A percentile compares a stretch with the other conserved stretches of the same genome.
These are phyloP conservation scores for Meandrusa payeni DNA, from an alignment of 2,888 invertebrate genomes.

Conservation along the genomic window DNA sequence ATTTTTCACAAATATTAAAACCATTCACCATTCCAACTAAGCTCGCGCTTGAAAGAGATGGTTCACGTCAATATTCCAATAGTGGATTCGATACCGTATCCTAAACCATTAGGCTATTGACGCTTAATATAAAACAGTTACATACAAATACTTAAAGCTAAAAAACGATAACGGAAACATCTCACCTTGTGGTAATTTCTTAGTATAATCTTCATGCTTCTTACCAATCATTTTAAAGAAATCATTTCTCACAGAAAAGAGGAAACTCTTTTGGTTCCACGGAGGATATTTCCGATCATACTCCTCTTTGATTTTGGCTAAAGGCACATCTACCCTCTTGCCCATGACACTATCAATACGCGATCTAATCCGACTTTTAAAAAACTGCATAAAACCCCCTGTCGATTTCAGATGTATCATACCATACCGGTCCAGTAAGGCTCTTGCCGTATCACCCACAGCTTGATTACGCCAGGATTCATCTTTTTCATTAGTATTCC, in stretches of 20 bases:
- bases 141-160: too few species aligned
- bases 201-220: background rate
- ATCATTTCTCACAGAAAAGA: too few species aligned
- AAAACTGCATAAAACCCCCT: background rate
- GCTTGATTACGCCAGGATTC: slow-evolving; percentile 12
- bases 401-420: background rate
- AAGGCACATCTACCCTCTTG: background rate
- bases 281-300: slow-evolving; percentile 1
- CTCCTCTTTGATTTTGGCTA: slow-evolving; percentile 1
- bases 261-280: background rate
- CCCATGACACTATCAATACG: slow-evolving; percentile 14
- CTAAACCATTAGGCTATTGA: too few species aligned
- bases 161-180: slow-evolving; percentile 3
- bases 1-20: too few species aligned
- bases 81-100: too few species aligned
- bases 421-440: background rate
- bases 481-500: background rate
- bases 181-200: slow-evolving; percentile 17
- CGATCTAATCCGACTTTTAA: slow-evolving; percentile 2
- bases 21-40: too few species aligned
- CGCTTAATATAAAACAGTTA: too few species aligned
- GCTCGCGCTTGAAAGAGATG: too few species aligned
- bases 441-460: background rate
- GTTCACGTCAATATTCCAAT: too few species aligned
- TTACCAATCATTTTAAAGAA: slow-evolving; percentile 1